These are phyloP conservation scores for Carabus problematicus DNA, from an alignment of 2,888 invertebrate species.

Conservation along the genomic window DNA sequence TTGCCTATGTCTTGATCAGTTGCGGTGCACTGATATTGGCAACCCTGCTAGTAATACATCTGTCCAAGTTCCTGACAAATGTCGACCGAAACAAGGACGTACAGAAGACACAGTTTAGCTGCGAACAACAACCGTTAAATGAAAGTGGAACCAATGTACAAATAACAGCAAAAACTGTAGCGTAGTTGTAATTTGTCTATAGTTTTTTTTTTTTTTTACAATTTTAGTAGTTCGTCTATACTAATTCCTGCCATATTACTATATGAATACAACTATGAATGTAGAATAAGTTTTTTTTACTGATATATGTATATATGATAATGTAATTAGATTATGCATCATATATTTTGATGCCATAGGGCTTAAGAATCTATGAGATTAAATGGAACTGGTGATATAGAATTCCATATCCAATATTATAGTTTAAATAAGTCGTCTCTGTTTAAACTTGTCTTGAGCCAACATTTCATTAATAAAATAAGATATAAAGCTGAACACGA, in stretches of 20 bases:
- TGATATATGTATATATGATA: too few species aligned
- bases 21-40: slow-evolving; percentile 10
- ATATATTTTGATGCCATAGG: too few species aligned
- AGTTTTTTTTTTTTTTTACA: background rate
- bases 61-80: background rate
- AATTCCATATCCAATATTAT: too few species aligned
- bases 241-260: slow-evolving; percentile 24
- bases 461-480: too few species aligned
- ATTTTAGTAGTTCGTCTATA: slow-evolving; percentile 10
- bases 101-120: slow-evolving; percentile 16
- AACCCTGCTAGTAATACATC: slow-evolving; percentile 3
- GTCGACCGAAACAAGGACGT: background rate
- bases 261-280: background rate
- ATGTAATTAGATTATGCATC: too few species aligned
- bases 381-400: too few species aligned
- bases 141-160: slow-evolving; percentile 20
- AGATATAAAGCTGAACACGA: too few species aligned
- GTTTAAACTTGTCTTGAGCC: too few species aligned
- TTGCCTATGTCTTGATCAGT: slow-evolving; percentile 4
- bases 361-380: too few species aligned
- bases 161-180: background rate
- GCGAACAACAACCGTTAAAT: slow-evolving; percentile 23
- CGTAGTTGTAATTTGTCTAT: slow-evolving; percentile 3
- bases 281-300: too few species aligned
- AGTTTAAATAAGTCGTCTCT: too few species aligned